Evolutionary conservation across 2,888 invertebrate species (phyloP).

Genomic region (Amiota minor): DNA sequence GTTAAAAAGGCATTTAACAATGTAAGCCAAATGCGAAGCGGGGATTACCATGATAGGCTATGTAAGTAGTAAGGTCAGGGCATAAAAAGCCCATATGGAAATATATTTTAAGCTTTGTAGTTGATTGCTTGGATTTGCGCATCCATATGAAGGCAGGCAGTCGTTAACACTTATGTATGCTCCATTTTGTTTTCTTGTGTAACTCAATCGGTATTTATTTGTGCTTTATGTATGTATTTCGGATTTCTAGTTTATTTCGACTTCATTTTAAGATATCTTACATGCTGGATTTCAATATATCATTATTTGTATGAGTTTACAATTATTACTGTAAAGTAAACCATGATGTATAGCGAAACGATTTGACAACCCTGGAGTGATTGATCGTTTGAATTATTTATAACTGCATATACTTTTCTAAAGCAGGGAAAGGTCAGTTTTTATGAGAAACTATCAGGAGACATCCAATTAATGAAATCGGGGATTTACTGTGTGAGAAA

Average conservation of each 20-base stretch:
- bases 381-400: constrained; percentile 49
- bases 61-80: neutral
- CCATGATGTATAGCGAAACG: constrained; percentile 60
- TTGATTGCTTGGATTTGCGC: constrained; percentile 17
- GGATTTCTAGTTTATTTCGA: constrained; percentile 62
- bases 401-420: constrained; percentile 63
- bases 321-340: constrained; percentile 48
- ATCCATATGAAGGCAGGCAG: constrained; percentile 30
- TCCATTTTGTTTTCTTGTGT: constrained; percentile 12
- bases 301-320: constrained; percentile 36
- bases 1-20: constrained; percentile 41
- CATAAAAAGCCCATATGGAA: constrained; percentile 16
- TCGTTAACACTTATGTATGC: constrained; percentile 25
- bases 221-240: constrained; percentile 32
- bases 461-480: constrained; percentile 65
- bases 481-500: constrained; percentile 64
- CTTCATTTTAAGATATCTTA: constrained; percentile 60
- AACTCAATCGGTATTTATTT: constrained; percentile 25
- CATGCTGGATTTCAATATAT: constrained; percentile 63
- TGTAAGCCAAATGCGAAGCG: constrained; percentile 1
- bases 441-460: constrained; percentile 58
- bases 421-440: constrained; percentile 66
- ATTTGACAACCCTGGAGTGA: constrained; percentile 45
- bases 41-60: neutral
- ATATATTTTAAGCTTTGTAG: neutral